These are phyloP conservation scores for Oxygymnocypris stewartii DNA, from an alignment of 2,113 vertebrate genomes.

Conservation along the genomic window DNA sequence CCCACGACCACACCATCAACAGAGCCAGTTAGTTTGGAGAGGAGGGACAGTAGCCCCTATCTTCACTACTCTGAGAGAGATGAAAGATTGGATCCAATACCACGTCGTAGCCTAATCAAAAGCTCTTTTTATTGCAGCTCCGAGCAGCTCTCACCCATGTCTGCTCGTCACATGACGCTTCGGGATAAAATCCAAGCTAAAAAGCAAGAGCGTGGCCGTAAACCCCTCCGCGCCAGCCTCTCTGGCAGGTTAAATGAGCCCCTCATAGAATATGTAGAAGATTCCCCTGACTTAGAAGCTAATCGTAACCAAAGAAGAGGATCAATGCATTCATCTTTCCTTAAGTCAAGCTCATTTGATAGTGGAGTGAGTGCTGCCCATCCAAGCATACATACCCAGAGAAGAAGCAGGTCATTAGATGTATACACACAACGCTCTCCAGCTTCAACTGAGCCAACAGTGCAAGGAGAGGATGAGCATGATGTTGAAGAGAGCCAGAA, in stretches of 20 bases:
- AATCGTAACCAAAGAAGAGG: conserved; percentile 64
- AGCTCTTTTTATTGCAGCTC: conserved; percentile 90
- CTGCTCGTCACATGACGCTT: conserved; percentile 73
- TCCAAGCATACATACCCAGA: conserved; percentile 64
- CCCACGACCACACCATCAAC: conserved; percentile 26
- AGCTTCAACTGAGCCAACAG: background rate
- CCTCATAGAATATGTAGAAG: conserved; percentile 85
- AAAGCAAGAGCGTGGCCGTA: conserved; percentile 81
- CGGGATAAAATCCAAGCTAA: conserved; percentile 74
- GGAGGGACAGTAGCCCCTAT: conserved; percentile 54
- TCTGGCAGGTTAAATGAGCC: conserved; percentile 87
- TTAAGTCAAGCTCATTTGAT: conserved; percentile 81
- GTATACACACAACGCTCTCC: conserved; percentile 63
- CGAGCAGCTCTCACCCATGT: conserved; percentile 75
- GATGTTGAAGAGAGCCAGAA: conserved; percentile 59
- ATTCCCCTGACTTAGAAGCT: conserved; percentile 71
- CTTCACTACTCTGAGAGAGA: conserved; percentile 66
- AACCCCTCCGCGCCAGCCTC: conserved; percentile 83
- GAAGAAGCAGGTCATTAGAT: conserved; percentile 83
- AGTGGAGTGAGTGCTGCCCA: conserved; percentile 66
- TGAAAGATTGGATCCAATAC: conserved; percentile 75
- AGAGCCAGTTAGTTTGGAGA: conserved; percentile 54
- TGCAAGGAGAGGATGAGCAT: conserved; percentile 7
- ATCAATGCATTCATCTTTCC: conserved; percentile 65
- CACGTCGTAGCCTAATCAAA: conserved; percentile 84